Evolutionary conservation across 2,113 vertebrate genomes (phyloP).

Genomic region (Paratilapia polleni): DNA sequence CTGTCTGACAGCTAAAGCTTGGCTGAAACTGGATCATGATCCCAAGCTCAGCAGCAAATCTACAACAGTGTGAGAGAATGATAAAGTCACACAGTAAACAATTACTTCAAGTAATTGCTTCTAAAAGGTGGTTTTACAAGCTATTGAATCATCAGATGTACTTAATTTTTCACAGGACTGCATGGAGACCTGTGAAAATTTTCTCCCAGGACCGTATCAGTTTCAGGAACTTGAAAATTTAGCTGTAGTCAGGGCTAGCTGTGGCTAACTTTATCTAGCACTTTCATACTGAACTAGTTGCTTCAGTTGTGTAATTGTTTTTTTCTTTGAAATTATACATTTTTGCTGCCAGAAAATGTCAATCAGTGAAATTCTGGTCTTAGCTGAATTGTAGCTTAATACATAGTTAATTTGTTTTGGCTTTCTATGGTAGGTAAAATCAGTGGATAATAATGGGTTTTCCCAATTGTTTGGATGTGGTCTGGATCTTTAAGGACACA

Average conservation of each 20-base stretch:
- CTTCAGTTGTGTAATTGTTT: neutral
- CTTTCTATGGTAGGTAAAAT: neutral
- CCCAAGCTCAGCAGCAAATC: too few relatives aligned
- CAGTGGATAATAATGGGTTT: neutral
- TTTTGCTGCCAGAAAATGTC: neutral
- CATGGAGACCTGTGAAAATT: accelerated
- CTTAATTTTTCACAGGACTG: neutral
- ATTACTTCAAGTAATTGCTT: accelerated
- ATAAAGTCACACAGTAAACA: neutral
- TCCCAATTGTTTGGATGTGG: accelerated
- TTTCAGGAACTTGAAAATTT: neutral
- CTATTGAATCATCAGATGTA: neutral
- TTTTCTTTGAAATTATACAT: too few relatives aligned
- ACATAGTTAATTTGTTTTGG: neutral
- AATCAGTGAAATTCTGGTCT: neutral
- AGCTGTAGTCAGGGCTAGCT: neutral
- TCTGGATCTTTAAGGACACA: neutral
- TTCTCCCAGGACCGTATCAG: neutral
- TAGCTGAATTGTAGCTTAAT: neutral
- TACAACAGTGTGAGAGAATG: neutral
- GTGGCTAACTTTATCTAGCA: neutral
- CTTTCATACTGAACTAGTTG: too few relatives aligned
- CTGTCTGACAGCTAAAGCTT: neutral
- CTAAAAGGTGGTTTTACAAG: neutral
- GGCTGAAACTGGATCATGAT: too few relatives aligned